Evolutionary conservation across 2,888 invertebrate species (phyloP).

Genomic region (Agrochola lota): DNA sequence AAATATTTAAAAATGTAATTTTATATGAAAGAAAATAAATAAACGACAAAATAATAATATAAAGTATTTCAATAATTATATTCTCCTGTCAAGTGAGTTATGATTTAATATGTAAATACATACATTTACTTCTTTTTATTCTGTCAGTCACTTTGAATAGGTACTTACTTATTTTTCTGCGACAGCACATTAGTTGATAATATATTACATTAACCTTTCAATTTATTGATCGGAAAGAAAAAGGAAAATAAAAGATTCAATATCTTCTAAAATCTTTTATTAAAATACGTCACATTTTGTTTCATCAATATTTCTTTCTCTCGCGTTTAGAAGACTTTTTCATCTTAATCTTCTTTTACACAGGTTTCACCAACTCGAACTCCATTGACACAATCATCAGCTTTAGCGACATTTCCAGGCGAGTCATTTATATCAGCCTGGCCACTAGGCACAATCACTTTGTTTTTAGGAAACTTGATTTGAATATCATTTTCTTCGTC

Average conservation of each 20-base stretch:
- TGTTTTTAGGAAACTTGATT: background rate
- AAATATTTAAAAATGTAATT: too few relatives aligned
- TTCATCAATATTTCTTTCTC: background rate
- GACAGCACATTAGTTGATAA: background rate
- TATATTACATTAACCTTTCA: background rate
- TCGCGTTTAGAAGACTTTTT: too few relatives aligned
- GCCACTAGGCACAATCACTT: background rate
- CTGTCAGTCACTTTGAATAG: background rate
- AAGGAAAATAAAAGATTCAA: background rate
- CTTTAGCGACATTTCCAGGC: background rate
- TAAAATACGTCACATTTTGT: background rate
- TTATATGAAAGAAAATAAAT: too few relatives aligned
- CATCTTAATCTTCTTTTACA: background rate
- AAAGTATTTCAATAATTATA: background rate
- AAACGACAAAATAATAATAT: too few relatives aligned
- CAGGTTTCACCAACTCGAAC: background rate
- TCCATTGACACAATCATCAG: rapidly evolving
- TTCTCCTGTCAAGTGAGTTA: background rate
- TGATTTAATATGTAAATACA: background rate
- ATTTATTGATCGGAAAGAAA: background rate
- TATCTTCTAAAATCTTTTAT: background rate
- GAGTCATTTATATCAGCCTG: background rate
- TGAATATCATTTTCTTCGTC: background rate
- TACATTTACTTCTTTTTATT: background rate
- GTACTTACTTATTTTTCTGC: background rate